phyloP scores from a whole-genome alignment of 2,888 invertebrate species.

The Eristalis arbustorum region DNA sequence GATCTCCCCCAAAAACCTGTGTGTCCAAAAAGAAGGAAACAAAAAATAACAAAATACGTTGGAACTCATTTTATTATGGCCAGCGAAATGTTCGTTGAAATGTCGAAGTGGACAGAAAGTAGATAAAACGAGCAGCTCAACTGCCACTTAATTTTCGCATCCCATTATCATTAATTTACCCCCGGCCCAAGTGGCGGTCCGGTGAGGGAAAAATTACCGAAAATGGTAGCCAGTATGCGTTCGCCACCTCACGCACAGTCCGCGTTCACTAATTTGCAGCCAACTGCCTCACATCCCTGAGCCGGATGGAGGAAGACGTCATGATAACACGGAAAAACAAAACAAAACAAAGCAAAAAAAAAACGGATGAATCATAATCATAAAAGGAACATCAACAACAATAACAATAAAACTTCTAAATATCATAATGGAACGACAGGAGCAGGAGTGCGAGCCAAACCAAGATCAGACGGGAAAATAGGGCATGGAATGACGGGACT shows the following conservation, averaged over 20 bases:
- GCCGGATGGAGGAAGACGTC: constrained; percentile 39
- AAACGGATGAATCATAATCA: constrained; percentile 66
- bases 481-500: constrained; percentile 1
- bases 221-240: background rate
- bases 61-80: constrained; percentile 63
- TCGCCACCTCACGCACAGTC: background rate
- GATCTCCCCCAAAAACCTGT: background rate
- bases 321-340: constrained; percentile 28
- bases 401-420: constrained; percentile 70
- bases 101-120: constrained; percentile 69
- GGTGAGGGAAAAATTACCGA: background rate
- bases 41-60: constrained; percentile 5
- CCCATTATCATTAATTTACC: constrained; percentile 69
- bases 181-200: constrained; percentile 4
- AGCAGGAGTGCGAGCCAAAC: constrained; percentile 8
- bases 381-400: constrained; percentile 70
- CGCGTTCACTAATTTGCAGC: constrained; percentile 50
- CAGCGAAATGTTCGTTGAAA: constrained; percentile 55
- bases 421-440: constrained; percentile 58
- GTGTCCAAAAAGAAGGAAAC: background rate
- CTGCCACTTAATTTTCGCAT: constrained; percentile 71
- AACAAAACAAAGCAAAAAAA: background rate
- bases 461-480: background rate
- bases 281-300: background rate
- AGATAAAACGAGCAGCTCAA: constrained; percentile 69